phyloP scores from a whole-genome alignment of 1,140 invertebrate species.

The Grapholita molesta region DNA sequence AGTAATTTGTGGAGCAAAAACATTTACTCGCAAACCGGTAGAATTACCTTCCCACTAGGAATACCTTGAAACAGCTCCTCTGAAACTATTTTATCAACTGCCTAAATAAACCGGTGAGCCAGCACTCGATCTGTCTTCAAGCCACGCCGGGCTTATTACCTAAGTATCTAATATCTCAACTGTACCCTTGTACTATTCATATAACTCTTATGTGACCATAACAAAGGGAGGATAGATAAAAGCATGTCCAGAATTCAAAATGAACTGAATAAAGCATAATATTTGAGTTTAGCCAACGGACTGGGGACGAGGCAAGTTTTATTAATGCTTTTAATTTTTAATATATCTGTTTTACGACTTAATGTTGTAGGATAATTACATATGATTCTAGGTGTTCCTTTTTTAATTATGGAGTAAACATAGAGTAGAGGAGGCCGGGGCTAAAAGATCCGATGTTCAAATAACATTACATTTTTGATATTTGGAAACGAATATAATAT shows the following conservation, averaged over 20 bases:
- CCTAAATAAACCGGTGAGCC: conserved; percentile 5
- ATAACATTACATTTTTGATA: too few species aligned
- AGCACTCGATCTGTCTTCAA: conserved; percentile 10
- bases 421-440: too few species aligned
- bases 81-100: conserved; percentile 16
- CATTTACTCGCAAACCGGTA: neutral
- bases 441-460: too few species aligned
- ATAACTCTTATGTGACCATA: conserved; percentile 18
- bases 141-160: conserved; percentile 1
- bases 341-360: conserved; percentile 14
- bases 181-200: conserved; percentile 8
- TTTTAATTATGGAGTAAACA: too few species aligned
- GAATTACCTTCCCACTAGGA: neutral
- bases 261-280: conserved; percentile 25
- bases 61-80: neutral
- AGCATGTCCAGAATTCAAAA: conserved; percentile 22
- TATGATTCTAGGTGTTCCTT: neutral
- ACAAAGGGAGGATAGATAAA: conserved; percentile 20
- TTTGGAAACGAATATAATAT: too few species aligned
- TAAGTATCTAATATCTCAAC: conserved; percentile 6
- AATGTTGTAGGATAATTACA: neutral
- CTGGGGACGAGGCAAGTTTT: conserved; percentile 18
- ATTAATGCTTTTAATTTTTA: conserved; percentile 23
- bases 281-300: conserved; percentile 19
- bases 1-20: neutral